Evolutionary conservation across 2,797 vertebrate genomes (phyloP), one percentile per base, ranked within the genome.

Genomic region (Galago senegalensis): DNA sequence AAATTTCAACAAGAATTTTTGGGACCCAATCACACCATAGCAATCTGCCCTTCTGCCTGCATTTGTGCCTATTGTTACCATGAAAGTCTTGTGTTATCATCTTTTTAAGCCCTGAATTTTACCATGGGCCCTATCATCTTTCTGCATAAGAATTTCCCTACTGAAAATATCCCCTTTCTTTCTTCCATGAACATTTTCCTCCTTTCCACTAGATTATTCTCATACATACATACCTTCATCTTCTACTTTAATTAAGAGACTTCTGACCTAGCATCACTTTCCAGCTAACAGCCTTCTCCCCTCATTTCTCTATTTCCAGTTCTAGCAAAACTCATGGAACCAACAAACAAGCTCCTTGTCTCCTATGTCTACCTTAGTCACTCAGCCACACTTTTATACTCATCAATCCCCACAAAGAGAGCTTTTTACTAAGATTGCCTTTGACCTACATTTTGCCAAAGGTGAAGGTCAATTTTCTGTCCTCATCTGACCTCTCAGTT

Each of bases 381-480:
- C 14, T 43, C 27, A 75, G 34, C 16, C 49, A 87, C 27, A 20
- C 60, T 72, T 63, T 46, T 11, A 16, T 73, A 18, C 40, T 63
- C 13, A 17, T 31, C 1, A 40, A 1, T 63, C 73, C 63, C 63
- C 70, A 82, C 20, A 7, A n/a, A n/a, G 11, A 56, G 56, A 46
- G 7, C 43, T 88, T 93, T 29, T 29, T 61, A 27, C 29, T 34
- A 43, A 82, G 46, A 61, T 14, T n/a, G 72, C 40, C 67, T 81
- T 80, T 91, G 67, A 85, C 75, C 75, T 76, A 34, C 10, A n/a
- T 89, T 49, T 72, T 63, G 40, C 34, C 61, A 72, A 61, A 92
- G 53, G 34, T 34, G 37, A 93, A 65, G 61, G 40, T 70, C 89
- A 85, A 11, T 65, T 60, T 94, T 89, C 61, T 89, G 84, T 70